phyloP scores from a whole-genome alignment of 2,888 invertebrate genomes.

The Anagyrus pseudococci region DNA sequence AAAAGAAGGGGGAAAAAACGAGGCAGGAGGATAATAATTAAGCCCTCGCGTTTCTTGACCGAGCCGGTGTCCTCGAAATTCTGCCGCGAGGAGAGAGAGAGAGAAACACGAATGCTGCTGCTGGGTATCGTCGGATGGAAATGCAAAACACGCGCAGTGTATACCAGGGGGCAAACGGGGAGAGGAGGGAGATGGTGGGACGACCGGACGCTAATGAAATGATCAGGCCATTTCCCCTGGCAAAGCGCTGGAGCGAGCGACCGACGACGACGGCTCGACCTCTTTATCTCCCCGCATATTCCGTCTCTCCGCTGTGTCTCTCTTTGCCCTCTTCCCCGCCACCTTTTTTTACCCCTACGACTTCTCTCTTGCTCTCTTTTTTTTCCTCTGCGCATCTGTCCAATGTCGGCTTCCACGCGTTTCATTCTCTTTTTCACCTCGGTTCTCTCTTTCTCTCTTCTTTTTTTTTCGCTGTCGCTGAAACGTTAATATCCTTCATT shows the following conservation, averaged over 20 bases:
- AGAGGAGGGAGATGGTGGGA: neutral
- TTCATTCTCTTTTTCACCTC: neutral
- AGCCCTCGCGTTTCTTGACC: too few relatives aligned
- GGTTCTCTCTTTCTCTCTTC: neutral
- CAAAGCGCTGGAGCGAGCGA: conserved; percentile 32
- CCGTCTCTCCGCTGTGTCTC: neutral
- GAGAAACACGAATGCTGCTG: too few relatives aligned
- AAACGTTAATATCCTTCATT: too few relatives aligned
- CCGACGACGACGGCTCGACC: too few relatives aligned
- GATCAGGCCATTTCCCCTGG: conserved; percentile 41
- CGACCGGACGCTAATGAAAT: conserved; percentile 41
- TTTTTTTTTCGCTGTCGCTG: neutral
- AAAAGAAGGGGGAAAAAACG: too few relatives aligned
- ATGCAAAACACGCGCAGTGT: conserved; percentile 28
- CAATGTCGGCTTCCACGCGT: neutral
- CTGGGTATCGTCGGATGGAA: conserved; percentile 31
- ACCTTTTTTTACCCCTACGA: neutral
- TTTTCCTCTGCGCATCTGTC: neutral
- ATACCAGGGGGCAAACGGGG: conserved; percentile 5
- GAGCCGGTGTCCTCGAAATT: too few relatives aligned
- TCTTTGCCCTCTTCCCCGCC: neutral
- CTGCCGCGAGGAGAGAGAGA: too few relatives aligned
- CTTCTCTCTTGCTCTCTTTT: neutral
- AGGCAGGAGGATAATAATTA: too few relatives aligned
- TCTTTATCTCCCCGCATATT: neutral